Conservation (phyloP, 2,113 vertebrate species). For the Psophia crepitans region DNA sequence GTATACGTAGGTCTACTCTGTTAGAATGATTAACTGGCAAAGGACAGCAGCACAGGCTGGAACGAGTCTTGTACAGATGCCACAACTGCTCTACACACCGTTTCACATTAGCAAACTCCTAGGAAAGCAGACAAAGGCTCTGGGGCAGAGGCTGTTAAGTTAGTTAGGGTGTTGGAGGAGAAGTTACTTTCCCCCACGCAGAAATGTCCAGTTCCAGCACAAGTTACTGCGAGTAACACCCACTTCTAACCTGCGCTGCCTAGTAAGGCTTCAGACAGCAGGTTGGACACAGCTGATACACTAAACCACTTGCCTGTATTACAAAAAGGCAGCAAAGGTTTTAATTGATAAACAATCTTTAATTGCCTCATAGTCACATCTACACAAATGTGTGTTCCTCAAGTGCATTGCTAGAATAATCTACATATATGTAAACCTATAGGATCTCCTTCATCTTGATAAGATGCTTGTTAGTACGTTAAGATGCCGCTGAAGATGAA, state of each 20-base stretch:
- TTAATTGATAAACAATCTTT: background rate
- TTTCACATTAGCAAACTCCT: background rate
- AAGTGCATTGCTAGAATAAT: background rate
- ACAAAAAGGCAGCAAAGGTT: background rate
- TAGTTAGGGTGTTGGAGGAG: background rate
- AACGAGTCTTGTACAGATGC: background rate
- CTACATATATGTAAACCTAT: background rate
- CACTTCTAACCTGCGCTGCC: background rate
- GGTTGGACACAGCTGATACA: background rate
- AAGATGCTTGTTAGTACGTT: background rate
- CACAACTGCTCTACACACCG: background rate
- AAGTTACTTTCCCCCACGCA: background rate
- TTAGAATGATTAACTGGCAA: background rate
- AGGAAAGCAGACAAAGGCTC: background rate
- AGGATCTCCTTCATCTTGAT: rapidly evolving
- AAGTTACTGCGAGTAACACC: background rate
- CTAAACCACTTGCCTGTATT: background rate
- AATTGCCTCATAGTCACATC: background rate
- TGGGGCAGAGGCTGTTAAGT: background rate
- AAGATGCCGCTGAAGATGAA: rapidly evolving
- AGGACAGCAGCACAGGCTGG: background rate
- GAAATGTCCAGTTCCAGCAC: background rate
- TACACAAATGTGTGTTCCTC: background rate
- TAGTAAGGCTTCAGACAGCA: background rate
- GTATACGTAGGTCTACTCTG: rapidly evolving